Conservation (phyloP, 2,888 invertebrate species). For the Gasteruption jaculator region DNA sequence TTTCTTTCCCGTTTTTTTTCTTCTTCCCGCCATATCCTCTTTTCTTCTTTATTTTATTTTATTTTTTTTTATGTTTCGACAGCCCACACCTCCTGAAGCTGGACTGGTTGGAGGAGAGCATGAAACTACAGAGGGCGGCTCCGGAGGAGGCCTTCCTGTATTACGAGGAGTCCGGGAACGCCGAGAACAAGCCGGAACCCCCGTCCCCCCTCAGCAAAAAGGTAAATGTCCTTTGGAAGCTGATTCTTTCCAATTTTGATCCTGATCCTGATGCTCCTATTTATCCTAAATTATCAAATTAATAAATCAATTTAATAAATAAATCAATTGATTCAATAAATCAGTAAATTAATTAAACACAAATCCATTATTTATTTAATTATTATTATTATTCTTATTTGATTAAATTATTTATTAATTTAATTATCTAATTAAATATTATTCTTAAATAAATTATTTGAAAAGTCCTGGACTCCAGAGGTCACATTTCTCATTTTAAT, state of each 20-base stretch:
- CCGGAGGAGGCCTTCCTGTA: constrained; percentile 54
- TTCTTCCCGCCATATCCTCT: background rate
- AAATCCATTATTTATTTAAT: background rate
- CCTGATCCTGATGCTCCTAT: no score
- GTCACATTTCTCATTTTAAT: no score
- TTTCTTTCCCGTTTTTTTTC: constrained; percentile 1
- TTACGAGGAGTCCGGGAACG: constrained; percentile 22
- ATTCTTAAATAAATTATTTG: no score
- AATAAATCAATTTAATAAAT: no score
- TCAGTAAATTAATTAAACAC: no score
- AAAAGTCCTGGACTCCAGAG: no score
- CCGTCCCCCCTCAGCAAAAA: constrained; percentile 63
- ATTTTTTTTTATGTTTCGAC: constrained; percentile 21
- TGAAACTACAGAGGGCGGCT: constrained; percentile 59
- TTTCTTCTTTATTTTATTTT: background rate
- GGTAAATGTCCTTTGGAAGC: constrained; percentile 38
- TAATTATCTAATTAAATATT: background rate
- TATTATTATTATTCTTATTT: background rate
- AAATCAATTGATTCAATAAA: no score
- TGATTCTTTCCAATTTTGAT: no score
- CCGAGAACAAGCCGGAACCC: constrained; percentile 41
- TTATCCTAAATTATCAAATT: no score
- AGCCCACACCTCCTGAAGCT: constrained; percentile 64
- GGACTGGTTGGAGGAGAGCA: constrained; percentile 74
- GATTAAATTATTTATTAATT: constrained; percentile 2